Conservation (phyloP, 2,888 invertebrate species). For the Phanerotoma sp. region DNA sequence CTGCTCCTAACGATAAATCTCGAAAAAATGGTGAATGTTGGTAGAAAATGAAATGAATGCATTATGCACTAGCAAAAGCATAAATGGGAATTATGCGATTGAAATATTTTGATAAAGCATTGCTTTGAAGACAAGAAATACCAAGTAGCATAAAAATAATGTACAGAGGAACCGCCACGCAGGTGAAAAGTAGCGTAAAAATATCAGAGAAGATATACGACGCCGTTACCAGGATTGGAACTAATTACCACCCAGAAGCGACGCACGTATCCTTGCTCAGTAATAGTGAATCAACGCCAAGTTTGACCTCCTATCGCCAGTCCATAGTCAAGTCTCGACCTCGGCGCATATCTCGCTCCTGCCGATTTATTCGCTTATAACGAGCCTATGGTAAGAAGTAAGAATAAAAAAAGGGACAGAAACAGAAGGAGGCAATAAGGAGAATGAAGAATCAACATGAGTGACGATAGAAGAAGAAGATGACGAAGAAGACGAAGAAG, state of each 20-base stretch:
- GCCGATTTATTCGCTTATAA: slow-evolving; percentile 48
- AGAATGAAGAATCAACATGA: slow-evolving; percentile 1
- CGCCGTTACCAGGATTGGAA: slow-evolving; percentile 51
- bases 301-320: slow-evolving; percentile 41
- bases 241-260: slow-evolving; percentile 55
- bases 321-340: slow-evolving; percentile 41
- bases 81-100: slow-evolving; percentile 15
- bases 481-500: slow-evolving; percentile 4
- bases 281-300: slow-evolving; percentile 42
- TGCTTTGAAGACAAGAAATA: slow-evolving; percentile 16
- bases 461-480: not conserved
- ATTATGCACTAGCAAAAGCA: slow-evolving; percentile 7
- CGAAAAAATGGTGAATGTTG: too few species aligned
- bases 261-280: slow-evolving; percentile 36
- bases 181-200: slow-evolving; percentile 42
- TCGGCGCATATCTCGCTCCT: slow-evolving; percentile 24
- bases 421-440: slow-evolving; percentile 17
- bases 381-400: slow-evolving; percentile 33
- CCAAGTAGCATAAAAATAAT: slow-evolving; percentile 43
- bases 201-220: slow-evolving; percentile 50
- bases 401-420: slow-evolving; percentile 30
- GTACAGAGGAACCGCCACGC: slow-evolving; percentile 46
- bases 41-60: not conserved
- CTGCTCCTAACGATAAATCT: too few species aligned
- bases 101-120: slow-evolving; percentile 3